Conservation (phyloP, 1,140 invertebrate species). For the Drosophila gunungcola region DNA sequence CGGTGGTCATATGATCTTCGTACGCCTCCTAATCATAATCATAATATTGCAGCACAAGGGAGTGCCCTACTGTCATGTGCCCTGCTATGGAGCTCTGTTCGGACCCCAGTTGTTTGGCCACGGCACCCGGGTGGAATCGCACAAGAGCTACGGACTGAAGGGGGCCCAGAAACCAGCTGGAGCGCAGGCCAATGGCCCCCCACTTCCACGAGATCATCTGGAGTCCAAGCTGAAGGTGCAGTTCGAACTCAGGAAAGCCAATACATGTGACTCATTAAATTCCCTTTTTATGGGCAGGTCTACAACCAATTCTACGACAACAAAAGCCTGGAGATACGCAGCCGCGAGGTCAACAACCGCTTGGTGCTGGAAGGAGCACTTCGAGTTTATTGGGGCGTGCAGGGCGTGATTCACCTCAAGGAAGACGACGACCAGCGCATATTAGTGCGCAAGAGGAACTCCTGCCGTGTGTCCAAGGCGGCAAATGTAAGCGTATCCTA, state of each 20-base stretch:
- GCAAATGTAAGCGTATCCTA: slow-evolving; percentile 51
- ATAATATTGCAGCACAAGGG: slow-evolving; percentile 90
- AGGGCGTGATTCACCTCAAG: slow-evolving; percentile 93
- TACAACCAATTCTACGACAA: slow-evolving; percentile 92
- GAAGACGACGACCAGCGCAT: slow-evolving; percentile 94
- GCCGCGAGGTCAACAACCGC: slow-evolving; percentile 91
- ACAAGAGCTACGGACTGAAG: slow-evolving; percentile 93
- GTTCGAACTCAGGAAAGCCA: not conserved
- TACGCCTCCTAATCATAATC: not conserved
- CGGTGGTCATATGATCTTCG: slow-evolving; percentile 30
- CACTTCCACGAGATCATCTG: slow-evolving; percentile 88
- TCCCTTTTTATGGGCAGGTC: slow-evolving; percentile 40
- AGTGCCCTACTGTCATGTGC: slow-evolving; percentile 95
- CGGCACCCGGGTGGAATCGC: slow-evolving; percentile 93
- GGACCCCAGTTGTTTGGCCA: slow-evolving; percentile 94
- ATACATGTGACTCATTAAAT: slow-evolving; percentile 8
- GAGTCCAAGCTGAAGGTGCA: slow-evolving; percentile 90
- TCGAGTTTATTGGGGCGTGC: slow-evolving; percentile 93
- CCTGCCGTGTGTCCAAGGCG: slow-evolving; percentile 85
- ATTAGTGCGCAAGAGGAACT: slow-evolving; percentile 89
- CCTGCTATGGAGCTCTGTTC: slow-evolving; percentile 95
- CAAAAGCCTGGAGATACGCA: slow-evolving; percentile 90
- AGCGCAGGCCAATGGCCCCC: slow-evolving; percentile 77
- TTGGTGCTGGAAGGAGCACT: slow-evolving; percentile 92
- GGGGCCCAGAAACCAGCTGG: slow-evolving; percentile 83